Base-by-base conservation (phyloP, 2,113 vertebrate species). In the Progne subis region DNA sequence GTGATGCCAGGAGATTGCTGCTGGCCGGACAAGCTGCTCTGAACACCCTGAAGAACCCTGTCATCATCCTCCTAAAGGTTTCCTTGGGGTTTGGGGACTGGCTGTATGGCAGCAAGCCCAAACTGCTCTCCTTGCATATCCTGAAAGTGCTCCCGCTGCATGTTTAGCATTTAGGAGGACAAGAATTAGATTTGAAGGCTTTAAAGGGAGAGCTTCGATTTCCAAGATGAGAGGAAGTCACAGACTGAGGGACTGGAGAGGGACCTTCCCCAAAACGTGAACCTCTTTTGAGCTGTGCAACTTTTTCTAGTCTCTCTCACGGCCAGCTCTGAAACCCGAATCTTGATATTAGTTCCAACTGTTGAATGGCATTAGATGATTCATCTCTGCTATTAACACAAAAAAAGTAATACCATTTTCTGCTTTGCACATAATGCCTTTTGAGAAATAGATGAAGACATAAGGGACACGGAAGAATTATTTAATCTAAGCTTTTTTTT, bases 361-460 rank as follows among this genome's bases (percentile, higher is more conserved):
- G 80, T 88, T 93, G 96, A 93, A 78, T 75, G 64, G 60, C 68
- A 81, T 96, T 83, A 84, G 80, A 64, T 90, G 92, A 92, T 96
- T 90, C 85, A 96, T 94, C 79, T 90, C 82, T 78, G 90, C 78
- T 70, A 68, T 82, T 96, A 96, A 96, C 83, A 90, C 59, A 81
- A 90, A 88, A 88, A 90, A 92, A 92, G 82, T 95, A 95, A 95
- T 95, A 90, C 82, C 29, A 7, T 95, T 96, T 95, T 95, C 84
- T 91, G 76, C 90, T 95, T 94, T 87, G 57, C 55, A 57, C 61
- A 18, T 94, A 95, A 97, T 91, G 78, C 94, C 91, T 92, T 95
- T 92, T 95, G 95, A 96, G 94, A 96, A 94, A 97, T 94, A 92
- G 91, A 93, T 94, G 77, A 94, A 95, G 94, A 95, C 94, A 46